These are phyloP conservation scores for Periplaneta americana DNA, from an alignment of 1,140 invertebrate genomes.

Conservation along the genomic window DNA sequence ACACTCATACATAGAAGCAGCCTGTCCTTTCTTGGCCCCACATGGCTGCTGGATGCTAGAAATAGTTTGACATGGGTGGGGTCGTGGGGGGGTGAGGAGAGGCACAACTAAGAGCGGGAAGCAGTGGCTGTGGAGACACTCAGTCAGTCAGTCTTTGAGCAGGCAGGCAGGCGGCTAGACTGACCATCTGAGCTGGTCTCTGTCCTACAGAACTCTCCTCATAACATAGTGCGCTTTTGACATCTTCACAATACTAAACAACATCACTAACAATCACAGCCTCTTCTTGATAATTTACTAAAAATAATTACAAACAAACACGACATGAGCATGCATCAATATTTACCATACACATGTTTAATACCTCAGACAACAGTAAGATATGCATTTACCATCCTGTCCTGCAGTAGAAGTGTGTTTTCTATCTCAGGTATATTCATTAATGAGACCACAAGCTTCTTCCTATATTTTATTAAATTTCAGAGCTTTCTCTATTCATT, in stretches of 20 bases:
- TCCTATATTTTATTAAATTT: neutral
- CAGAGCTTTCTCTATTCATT: neutral
- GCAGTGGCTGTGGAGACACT: neutral
- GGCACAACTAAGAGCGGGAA: neutral
- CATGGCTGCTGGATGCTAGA: constrained; percentile 10
- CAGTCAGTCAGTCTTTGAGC: constrained; percentile 29
- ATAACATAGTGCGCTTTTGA: neutral
- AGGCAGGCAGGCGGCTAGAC: constrained; percentile 28
- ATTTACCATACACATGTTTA: neutral
- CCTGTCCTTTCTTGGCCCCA: constrained; percentile 25
- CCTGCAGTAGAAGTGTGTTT: neutral
- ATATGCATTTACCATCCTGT: neutral
- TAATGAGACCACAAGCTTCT: neutral
- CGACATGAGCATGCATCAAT: neutral
- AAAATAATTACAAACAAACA: neutral
- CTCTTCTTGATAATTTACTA: neutral
- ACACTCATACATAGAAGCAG: neutral
- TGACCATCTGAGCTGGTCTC: constrained; percentile 17
- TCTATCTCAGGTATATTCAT: neutral
- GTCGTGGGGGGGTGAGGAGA: constrained; percentile 1
- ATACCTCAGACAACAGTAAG: neutral
- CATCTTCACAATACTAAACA: neutral
- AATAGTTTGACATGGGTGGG: constrained; percentile 17
- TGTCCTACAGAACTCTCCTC: constrained; percentile 1
- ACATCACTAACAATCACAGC: neutral